Conservation (phyloP, 1,140 invertebrate genomes). For the Maniola jurtina region DNA sequence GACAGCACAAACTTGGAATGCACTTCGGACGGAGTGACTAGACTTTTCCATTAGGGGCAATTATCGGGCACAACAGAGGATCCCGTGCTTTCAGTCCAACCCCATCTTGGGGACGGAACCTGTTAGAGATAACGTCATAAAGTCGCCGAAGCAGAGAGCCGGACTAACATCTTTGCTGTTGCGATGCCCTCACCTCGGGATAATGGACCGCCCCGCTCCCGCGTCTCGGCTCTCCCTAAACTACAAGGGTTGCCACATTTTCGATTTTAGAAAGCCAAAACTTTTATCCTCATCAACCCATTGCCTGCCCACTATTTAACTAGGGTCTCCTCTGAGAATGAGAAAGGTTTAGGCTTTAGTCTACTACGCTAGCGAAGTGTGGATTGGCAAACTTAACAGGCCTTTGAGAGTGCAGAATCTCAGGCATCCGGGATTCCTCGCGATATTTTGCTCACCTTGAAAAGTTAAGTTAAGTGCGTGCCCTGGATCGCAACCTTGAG, state of each 20-base stretch:
- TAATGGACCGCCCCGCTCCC: slow-evolving; percentile 59
- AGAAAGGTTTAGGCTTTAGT: too few species aligned
- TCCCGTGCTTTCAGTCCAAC: slow-evolving; percentile 58
- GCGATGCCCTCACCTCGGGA: slow-evolving; percentile 61
- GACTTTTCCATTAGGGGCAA: slow-evolving; percentile 77
- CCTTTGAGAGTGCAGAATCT: too few species aligned
- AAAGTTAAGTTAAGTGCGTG: too few species aligned
- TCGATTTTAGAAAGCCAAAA: neutral
- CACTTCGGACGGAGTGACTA: slow-evolving; percentile 70
- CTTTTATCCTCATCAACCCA: too few species aligned
- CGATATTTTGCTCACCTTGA: too few species aligned
- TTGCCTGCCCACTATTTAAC: too few species aligned
- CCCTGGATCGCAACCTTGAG: too few species aligned
- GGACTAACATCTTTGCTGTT: slow-evolving; percentile 71
- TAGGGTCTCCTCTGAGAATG: too few species aligned
- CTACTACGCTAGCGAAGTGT: too few species aligned
- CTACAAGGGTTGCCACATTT: slow-evolving; percentile 1
- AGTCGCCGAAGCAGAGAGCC: slow-evolving; percentile 67
- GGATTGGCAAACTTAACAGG: too few species aligned
- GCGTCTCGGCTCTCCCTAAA: slow-evolving; percentile 7
- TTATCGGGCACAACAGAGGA: slow-evolving; percentile 68
- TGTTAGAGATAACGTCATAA: slow-evolving; percentile 78
- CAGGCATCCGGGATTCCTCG: too few species aligned
- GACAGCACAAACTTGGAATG: slow-evolving; percentile 70
- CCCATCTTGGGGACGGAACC: slow-evolving; percentile 62